These are phyloP conservation scores for Drosophila kurseongensis DNA, from an alignment of 1,140 invertebrate genomes.

Conservation along the genomic window DNA sequence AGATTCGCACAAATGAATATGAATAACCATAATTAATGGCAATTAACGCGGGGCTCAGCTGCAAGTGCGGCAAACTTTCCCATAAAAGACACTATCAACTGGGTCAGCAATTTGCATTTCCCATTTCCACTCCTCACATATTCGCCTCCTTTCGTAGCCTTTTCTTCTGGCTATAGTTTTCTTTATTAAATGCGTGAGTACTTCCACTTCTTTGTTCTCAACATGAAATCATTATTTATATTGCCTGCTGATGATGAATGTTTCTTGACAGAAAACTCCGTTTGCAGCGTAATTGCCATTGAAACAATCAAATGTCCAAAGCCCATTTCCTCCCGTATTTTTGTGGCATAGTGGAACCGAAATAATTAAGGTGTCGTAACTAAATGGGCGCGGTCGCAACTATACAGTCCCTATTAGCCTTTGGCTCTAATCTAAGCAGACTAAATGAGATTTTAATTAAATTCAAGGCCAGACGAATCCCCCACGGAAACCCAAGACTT, in stretches of 20 bases:
- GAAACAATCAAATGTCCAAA: conserved; percentile 40
- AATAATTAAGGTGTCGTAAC: too few species aligned
- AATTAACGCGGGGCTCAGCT: conserved; percentile 22
- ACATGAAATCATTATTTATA: conserved; percentile 68
- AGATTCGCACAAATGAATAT: conserved; percentile 9
- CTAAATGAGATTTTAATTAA: conserved; percentile 75
- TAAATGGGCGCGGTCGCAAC: conserved; percentile 9
- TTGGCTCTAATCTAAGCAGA: conserved; percentile 35
- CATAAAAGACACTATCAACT: conserved; percentile 17
- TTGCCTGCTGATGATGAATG: conserved; percentile 60
- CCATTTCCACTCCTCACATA: background rate
- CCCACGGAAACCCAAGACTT: conserved; percentile 22
- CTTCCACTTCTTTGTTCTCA: conserved; percentile 21
- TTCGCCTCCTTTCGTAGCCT: background rate
- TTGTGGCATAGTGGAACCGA: background rate
- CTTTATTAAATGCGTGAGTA: conserved; percentile 23
- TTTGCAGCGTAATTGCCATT: conserved; percentile 52
- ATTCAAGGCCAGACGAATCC: conserved; percentile 66
- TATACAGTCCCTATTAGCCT: conserved; percentile 47
- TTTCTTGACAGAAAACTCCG: conserved; percentile 21
- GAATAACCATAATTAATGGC: conserved; percentile 27
- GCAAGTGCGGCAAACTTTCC: conserved; percentile 8
- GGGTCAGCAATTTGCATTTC: conserved; percentile 18
- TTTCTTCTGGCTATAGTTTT: conserved; percentile 6
- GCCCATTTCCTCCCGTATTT: conserved; percentile 11